Percentiles rank a stretch among this genome's conserved stretches.
phyloP scores from a whole-genome alignment of 2,797 vertebrate species.

The Schizopygopsis malacanthus region DNA sequence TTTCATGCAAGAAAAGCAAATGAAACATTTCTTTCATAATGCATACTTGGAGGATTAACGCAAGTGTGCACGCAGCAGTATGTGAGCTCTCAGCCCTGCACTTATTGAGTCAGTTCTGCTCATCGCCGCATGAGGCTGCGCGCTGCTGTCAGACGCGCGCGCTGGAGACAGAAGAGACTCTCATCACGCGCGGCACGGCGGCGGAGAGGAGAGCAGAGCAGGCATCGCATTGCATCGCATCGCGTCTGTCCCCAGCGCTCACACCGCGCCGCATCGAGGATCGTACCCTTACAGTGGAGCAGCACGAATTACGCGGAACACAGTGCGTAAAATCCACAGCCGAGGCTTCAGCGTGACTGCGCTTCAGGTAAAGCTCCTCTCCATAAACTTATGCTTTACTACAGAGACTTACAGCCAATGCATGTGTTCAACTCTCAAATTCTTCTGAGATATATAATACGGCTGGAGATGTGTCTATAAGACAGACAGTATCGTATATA shows the following conservation, averaged over 20 bases:
- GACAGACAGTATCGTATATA: too few species aligned
- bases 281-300: constrained; percentile 67
- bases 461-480: not conserved
- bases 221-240: constrained; percentile 24
- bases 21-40: not conserved
- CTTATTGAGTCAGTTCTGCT: constrained; percentile 65
- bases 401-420: not conserved
- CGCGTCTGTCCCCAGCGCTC: constrained; percentile 57
- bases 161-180: constrained; percentile 62
- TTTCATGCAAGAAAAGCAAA: not conserved
- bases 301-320: constrained; percentile 56
- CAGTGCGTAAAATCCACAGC: constrained; percentile 40
- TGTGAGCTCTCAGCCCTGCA: constrained; percentile 24
- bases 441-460: not conserved
- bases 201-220: constrained; percentile 60
- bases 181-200: constrained; percentile 68
- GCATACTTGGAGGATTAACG: not conserved
- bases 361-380: constrained; percentile 34
- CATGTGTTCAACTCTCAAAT: not conserved
- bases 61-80: not conserved
- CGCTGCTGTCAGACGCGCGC: constrained; percentile 59
- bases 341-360: constrained; percentile 4
- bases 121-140: constrained; percentile 81
- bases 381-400: constrained; percentile 32
- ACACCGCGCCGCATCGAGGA: constrained; percentile 65